phyloP scores from a whole-genome alignment of 2,888 invertebrate species.

The Drosophila nr. perissopoda region DNA sequence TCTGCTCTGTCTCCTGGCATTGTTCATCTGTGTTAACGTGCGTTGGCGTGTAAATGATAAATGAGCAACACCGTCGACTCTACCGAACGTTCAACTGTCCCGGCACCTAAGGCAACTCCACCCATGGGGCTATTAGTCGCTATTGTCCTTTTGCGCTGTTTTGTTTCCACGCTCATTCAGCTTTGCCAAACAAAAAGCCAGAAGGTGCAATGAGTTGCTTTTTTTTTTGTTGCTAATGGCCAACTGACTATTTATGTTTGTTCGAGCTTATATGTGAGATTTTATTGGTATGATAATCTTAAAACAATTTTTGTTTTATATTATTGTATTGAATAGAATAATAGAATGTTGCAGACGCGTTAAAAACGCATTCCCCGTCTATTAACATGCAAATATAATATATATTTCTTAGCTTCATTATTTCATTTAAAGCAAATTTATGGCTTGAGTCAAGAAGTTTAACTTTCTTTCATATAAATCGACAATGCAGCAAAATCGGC shows the following conservation, averaged over 20 bases:
- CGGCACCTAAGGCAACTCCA: slow-evolving; percentile 56
- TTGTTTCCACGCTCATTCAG: slow-evolving; percentile 34
- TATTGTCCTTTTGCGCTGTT: slow-evolving; percentile 62
- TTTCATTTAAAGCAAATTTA: slow-evolving; percentile 10
- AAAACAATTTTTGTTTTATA: neutral
- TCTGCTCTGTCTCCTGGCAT: slow-evolving; percentile 49
- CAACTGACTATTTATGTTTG: slow-evolving; percentile 7
- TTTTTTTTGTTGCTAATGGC: slow-evolving; percentile 34
- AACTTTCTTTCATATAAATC: neutral
- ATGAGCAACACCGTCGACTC: slow-evolving; percentile 63
- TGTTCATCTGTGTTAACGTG: slow-evolving; percentile 67
- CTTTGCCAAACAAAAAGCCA: slow-evolving; percentile 34
- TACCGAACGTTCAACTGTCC: slow-evolving; percentile 54
- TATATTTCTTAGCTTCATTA: neutral
- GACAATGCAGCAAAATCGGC: neutral
- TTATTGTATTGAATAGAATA: neutral
- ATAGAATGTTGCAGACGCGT: neutral
- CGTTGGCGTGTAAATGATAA: slow-evolving; percentile 79
- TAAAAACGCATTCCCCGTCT: neutral
- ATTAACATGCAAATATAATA: neutral
- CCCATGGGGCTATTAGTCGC: slow-evolving; percentile 68
- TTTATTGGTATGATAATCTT: neutral
- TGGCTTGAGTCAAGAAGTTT: slow-evolving; percentile 6
- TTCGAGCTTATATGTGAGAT: neutral
- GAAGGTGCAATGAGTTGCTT: slow-evolving; percentile 34